These are phyloP conservation scores for Rhinatrema bivittatum DNA, from an alignment of 2,797 vertebrate genomes.

Conservation along the genomic window DNA sequence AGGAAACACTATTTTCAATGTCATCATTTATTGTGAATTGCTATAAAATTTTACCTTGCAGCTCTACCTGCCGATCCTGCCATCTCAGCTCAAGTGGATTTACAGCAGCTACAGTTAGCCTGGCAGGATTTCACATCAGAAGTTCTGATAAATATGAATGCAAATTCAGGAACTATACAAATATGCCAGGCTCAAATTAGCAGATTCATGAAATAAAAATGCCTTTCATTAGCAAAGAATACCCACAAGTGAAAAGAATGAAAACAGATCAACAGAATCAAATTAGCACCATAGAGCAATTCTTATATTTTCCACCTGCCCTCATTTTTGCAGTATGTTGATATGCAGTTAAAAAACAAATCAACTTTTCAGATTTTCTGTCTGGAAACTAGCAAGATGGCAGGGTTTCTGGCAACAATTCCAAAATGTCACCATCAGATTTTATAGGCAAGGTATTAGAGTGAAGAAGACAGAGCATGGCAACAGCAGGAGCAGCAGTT, in stretches of 20 bases:
- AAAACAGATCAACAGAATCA: slow-evolving; percentile 59
- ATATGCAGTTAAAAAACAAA: slow-evolving; percentile 36
- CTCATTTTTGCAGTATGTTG: slow-evolving; percentile 28
- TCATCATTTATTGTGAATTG: slow-evolving; percentile 51
- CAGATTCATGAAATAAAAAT: slow-evolving; percentile 60
- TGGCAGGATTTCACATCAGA: slow-evolving; percentile 58
- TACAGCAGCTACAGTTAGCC: slow-evolving; percentile 43
- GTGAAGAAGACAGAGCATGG: background rate
- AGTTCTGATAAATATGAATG: slow-evolving; percentile 59
- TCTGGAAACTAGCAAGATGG: slow-evolving; percentile 30
- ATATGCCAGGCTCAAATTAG: slow-evolving; percentile 57
- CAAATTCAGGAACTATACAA: slow-evolving; percentile 54
- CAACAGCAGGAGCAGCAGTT: slow-evolving; percentile 3
- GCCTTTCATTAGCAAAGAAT: slow-evolving; percentile 41
- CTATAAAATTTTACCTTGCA: slow-evolving; percentile 46
- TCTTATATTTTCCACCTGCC: slow-evolving; percentile 35
- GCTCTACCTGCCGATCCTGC: slow-evolving; percentile 44
- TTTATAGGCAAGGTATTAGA: slow-evolving; percentile 13
- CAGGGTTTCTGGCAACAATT: slow-evolving; percentile 14
- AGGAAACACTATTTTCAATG: slow-evolving; percentile 13
- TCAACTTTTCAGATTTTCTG: slow-evolving; percentile 32
- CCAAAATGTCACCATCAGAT: background rate
- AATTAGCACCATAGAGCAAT: slow-evolving; percentile 60
- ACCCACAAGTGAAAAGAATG: slow-evolving; percentile 47
- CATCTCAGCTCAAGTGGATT: slow-evolving; percentile 53